phyloP scores from a whole-genome alignment of 1,140 invertebrate species.

The Neocloeon triangulifer region DNA sequence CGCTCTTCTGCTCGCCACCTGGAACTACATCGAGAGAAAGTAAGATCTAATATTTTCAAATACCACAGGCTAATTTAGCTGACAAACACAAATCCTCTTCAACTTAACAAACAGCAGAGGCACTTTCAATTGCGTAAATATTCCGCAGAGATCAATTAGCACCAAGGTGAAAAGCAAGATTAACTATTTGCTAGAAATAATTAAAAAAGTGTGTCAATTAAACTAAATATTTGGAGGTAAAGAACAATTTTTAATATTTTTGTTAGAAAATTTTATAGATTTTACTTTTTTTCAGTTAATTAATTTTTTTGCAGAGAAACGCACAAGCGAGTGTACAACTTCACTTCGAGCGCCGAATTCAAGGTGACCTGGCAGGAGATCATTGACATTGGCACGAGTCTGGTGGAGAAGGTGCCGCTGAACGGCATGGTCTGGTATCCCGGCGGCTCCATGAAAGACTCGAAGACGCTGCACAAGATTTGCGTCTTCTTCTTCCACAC shows the following conservation, averaged over 20 bases:
- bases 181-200: background rate
- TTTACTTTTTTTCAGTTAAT: too few relatives aligned
- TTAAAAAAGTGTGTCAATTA: background rate
- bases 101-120: too few relatives aligned
- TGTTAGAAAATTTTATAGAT: too few relatives aligned
- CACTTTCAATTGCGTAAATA: too few relatives aligned
- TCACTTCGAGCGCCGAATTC: slow-evolving; percentile 52
- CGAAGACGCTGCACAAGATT: slow-evolving; percentile 45
- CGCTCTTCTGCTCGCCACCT: slow-evolving; percentile 33
- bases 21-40: slow-evolving; percentile 25
- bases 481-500: slow-evolving; percentile 63
- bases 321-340: slow-evolving; percentile 36
- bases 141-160: too few relatives aligned
- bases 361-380: slow-evolving; percentile 65
- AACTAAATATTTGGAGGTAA: slow-evolving; percentile 4
- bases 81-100: too few relatives aligned
- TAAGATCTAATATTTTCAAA: too few relatives aligned
- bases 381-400: slow-evolving; percentile 55
- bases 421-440: slow-evolving; percentile 73
- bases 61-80: too few relatives aligned
- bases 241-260: too few relatives aligned
- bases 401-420: slow-evolving; percentile 43
- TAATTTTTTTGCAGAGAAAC: too few relatives aligned
- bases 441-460: slow-evolving; percentile 68
- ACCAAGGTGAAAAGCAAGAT: too few relatives aligned